These are phyloP conservation scores for Ostrea denselamellosa DNA, from an alignment of 1,140 invertebrate species.

Conservation along the genomic window DNA sequence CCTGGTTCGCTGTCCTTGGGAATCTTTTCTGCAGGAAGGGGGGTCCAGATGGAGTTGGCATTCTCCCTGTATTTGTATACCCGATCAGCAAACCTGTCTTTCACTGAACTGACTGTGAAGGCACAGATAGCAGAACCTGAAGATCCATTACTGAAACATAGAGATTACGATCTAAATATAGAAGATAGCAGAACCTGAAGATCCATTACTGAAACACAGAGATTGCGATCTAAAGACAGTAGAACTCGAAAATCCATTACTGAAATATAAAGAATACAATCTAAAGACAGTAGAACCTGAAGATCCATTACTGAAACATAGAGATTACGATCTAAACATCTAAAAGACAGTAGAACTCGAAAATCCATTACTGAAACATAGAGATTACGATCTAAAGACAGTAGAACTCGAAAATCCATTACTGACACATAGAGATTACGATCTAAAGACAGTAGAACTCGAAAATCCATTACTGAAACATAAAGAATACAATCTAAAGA, in stretches of 20 bases:
- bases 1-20: background rate
- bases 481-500: no score
- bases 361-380: no score
- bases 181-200: constrained; percentile 95
- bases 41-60: constrained; percentile 93
- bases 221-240: constrained; percentile 86
- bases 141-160: constrained; percentile 86
- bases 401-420: no score
- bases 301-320: background rate
- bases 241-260: constrained; percentile 93
- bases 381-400: no score
- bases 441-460: no score
- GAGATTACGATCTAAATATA: background rate
- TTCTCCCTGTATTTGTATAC: constrained; percentile 93
- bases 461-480: no score
- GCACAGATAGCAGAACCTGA: constrained; percentile 96
- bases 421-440: no score
- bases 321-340: no score
- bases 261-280: constrained; percentile 73
- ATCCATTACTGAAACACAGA: constrained; percentile 85
- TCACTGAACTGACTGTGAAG: constrained; percentile 91
- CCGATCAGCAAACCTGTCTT: constrained; percentile 93
- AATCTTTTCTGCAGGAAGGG: constrained; percentile 80
- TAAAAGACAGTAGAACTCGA: no score
- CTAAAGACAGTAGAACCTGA: background rate